Conservation (phyloP, 2,888 invertebrate genomes). For the Glyphotaelius pellucidus region DNA sequence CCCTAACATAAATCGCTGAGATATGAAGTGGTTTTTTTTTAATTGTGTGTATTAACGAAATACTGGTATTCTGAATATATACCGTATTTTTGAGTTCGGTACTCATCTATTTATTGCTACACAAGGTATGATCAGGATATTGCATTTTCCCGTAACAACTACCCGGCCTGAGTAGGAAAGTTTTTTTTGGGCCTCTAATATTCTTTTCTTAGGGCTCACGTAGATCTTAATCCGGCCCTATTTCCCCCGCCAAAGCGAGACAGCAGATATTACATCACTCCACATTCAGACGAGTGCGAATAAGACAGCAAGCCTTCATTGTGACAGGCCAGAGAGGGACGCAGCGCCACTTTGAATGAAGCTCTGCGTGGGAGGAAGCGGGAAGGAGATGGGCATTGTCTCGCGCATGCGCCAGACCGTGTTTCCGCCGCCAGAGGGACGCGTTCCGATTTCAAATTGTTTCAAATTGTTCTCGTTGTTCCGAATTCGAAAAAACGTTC, state of each 20-base stretch:
- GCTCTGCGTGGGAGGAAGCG: neutral
- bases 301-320: constrained; percentile 20
- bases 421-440: constrained; percentile 55
- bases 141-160: too few relatives aligned
- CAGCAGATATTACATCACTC: constrained; percentile 37
- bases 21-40: too few relatives aligned
- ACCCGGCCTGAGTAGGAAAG: too few relatives aligned
- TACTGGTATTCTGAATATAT: too few relatives aligned
- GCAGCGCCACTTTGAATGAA: neutral
- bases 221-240: neutral
- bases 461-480: constrained; percentile 41
- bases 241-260: neutral
- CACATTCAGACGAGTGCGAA: constrained; percentile 28
- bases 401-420: constrained; percentile 65
- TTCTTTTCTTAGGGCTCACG: neutral
- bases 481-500: constrained; percentile 46
- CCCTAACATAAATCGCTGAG: too few relatives aligned
- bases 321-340: constrained; percentile 13
- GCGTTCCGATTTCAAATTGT: constrained; percentile 49
- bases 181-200: neutral
- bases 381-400: constrained; percentile 26
- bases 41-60: too few relatives aligned
- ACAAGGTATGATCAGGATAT: too few relatives aligned
- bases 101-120: too few relatives aligned
- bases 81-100: too few relatives aligned